These are phyloP conservation scores for Cylindroiulus punctatus DNA, from an alignment of 2,888 invertebrate species.

Conservation along the genomic window DNA sequence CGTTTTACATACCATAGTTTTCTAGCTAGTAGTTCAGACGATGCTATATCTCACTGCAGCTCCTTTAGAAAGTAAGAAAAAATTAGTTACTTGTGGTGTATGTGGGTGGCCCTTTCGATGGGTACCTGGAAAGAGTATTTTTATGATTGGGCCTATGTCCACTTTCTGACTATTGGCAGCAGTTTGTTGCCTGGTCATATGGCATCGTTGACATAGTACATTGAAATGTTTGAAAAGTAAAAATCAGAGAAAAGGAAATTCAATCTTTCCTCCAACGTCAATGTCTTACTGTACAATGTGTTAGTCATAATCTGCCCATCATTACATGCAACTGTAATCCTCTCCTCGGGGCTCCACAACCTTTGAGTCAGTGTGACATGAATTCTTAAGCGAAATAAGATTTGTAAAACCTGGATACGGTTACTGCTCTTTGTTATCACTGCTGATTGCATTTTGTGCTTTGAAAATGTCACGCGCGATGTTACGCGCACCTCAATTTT, in stretches of 20 bases:
- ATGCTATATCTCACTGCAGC: background rate
- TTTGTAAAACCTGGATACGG: background rate
- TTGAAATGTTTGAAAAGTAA: no score
- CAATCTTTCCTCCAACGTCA: no score
- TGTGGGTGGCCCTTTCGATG: background rate
- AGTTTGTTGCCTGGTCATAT: background rate
- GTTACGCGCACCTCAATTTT: background rate
- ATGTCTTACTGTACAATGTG: no score
- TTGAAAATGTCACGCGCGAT: background rate
- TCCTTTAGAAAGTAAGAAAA: background rate
- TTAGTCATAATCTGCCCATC: no score
- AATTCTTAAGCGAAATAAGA: constrained; percentile 2
- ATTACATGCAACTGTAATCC: background rate
- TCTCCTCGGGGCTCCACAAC: background rate
- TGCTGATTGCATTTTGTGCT: constrained; percentile 7
- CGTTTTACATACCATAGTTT: constrained; percentile 1
- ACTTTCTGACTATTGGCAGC: background rate
- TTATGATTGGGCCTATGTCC: background rate
- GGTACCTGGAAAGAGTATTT: background rate
- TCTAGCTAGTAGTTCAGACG: background rate
- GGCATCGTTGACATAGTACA: no score
- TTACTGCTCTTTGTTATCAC: background rate
- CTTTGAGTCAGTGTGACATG: background rate
- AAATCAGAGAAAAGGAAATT: no score
- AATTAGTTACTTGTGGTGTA: background rate